Evolutionary conservation across 64 coral and sea anemone genomes (phyloP).

Genomic region (Hydrozoanthus tunicans): DNA sequence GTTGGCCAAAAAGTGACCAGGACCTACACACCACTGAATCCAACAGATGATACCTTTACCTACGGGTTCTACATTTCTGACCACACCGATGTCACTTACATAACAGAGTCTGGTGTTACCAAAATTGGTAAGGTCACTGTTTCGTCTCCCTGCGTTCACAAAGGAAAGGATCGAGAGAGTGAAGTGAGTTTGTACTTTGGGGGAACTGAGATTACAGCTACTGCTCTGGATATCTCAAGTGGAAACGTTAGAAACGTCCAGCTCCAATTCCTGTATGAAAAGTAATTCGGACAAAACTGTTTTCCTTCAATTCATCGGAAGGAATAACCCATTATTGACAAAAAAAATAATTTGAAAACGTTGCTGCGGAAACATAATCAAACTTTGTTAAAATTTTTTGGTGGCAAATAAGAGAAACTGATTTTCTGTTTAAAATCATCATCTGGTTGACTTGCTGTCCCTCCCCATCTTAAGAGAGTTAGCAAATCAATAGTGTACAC

Average conservation of each 20-base stretch:
- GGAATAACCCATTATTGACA: too few species aligned
- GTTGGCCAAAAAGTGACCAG: conserved; percentile 1
- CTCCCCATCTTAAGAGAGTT: too few species aligned
- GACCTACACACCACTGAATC: not conserved
- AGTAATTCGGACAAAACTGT: not conserved
- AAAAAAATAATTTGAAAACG: too few species aligned
- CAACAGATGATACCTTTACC: not conserved
- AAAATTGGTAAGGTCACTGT: conserved; percentile 19
- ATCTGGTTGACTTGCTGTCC: too few species aligned
- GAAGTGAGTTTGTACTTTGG: not conserved
- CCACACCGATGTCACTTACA: not conserved
- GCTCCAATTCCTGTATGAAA: not conserved
- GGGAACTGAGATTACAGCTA: not conserved
- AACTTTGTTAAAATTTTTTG: too few species aligned
- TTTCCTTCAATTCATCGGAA: not conserved
- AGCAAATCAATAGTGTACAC: too few species aligned
- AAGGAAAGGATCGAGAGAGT: conserved; percentile 11
- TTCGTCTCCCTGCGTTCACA: not conserved
- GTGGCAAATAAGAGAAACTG: too few species aligned
- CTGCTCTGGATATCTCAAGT: not conserved
- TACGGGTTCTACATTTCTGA: conserved; percentile 6
- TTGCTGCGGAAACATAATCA: too few species aligned
- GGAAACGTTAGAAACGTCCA: not conserved
- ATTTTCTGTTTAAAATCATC: too few species aligned
- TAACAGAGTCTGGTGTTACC: not conserved